phyloP scores from a whole-genome alignment of 2,797 vertebrate genomes.

The Melanotaenia boesemani region DNA sequence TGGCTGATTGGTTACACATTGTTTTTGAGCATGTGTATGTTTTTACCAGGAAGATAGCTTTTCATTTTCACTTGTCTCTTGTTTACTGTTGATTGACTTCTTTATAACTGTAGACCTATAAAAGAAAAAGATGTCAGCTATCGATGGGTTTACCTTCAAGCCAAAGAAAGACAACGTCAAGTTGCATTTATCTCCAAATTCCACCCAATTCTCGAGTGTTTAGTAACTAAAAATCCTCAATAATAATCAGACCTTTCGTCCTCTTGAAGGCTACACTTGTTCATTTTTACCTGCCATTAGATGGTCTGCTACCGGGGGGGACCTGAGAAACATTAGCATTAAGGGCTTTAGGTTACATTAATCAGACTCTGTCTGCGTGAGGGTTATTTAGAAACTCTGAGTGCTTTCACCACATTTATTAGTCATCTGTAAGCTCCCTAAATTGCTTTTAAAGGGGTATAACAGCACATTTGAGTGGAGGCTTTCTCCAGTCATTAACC shows the following conservation, averaged over 20 bases:
- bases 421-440: background rate
- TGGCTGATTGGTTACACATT: slow-evolving; percentile 38
- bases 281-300: slow-evolving; percentile 37
- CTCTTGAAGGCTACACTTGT: slow-evolving; percentile 15
- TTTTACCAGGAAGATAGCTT: slow-evolving; percentile 1
- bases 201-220: background rate
- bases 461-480: slow-evolving; percentile 20
- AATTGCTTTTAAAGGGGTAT: slow-evolving; percentile 20
- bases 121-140: background rate
- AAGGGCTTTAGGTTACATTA: slow-evolving; percentile 55
- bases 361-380: slow-evolving; percentile 22
- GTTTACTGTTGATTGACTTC: background rate
- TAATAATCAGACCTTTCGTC: background rate
- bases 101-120: background rate
- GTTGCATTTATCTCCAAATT: background rate
- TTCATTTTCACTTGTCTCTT: background rate
- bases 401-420: slow-evolving; percentile 6
- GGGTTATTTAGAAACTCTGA: background rate
- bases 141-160: too few relatives aligned
- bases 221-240: background rate
- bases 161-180: background rate
- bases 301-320: slow-evolving; percentile 12
- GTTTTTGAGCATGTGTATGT: slow-evolving; percentile 21
- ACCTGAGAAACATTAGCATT: slow-evolving; percentile 57
- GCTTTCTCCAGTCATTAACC: slow-evolving; percentile 29